Evolutionary conservation across 1,140 invertebrate genomes (phyloP), one percentile per base, ranked within the genome.

Genomic region (Acromyrmex charruanus): DNA sequence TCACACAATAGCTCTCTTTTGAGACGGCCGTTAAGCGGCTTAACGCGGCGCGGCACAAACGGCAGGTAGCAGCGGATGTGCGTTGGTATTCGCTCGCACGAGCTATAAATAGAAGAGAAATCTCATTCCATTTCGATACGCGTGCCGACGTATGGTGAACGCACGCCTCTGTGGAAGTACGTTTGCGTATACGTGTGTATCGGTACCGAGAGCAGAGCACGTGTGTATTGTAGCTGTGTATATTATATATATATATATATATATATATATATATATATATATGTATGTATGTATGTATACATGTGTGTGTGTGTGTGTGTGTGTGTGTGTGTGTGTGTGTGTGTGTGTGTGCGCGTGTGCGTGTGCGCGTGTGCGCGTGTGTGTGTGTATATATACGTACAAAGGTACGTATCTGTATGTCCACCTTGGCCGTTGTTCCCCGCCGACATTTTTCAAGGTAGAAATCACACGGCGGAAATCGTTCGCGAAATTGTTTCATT

Each of bases 31-130:
- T 86, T 86, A 86, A 86, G 77, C 85, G 69, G 61, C 85, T 80
- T 80, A 80, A 80, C 75, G 85, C 85, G 75, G 85, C 75, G 68
- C 86, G 87, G 88, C 87, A 91, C 88, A 91, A 92, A 89, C 91
- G 90, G 88, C 94, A 94, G 94, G 92, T 95, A 95, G 94, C 94
- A 93, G 93, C 94, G 93, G 93, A 94, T 93, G 93, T 93, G 84
- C 91, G 91, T 91, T 90, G 91, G 91, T 92, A 93, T 93, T 92
- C 87, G 92, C 91, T 93, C 91, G 59, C 89, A 77, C 77, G 87
- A 66, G 92, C 93, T 95, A 95, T 95, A 95, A 95, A 95, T 95
- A 95, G 94, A 95, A 94, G 94, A 95, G 94, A 95, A 95, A 95
- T 95, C 94, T 95, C 93, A 94, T 93, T 94, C 91, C 90, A 93